Base-by-base conservation (phyloP, 2,113 vertebrate genomes). In the Lampris incognitus region DNA sequence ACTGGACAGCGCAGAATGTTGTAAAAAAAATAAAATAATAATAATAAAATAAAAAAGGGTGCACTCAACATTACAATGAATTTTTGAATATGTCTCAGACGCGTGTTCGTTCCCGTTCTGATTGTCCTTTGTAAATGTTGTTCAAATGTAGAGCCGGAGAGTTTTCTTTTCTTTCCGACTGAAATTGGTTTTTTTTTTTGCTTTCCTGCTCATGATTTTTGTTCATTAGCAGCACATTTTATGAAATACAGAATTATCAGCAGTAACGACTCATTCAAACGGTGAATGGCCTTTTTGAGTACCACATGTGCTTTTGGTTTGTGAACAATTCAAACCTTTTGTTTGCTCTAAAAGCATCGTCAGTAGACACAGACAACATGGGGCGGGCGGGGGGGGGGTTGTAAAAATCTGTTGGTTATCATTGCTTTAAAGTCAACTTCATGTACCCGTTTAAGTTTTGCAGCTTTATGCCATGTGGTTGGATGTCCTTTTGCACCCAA, bases 231-330 rank as follows among this genome's bases (percentile, higher is more conserved):
- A 78, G 72, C 66, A 70, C 36, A 59, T 71, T 59, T 58, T 74
- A 66, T 68, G 3, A 37, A 75, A 77, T 70, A 49, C 64, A 71
- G 50, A 63, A 55, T 46, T 50, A 63, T 46, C 62, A 41, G 51
- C 50, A 72, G 62, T 72, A 66, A 76, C 13, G 66, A 24, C 74
- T 83, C 71, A 59, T 84, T 69, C 41, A 63, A 51, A 75, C 76
- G 66, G 67, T 85, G 65, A 92, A 93, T 86, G 87, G 91, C 93
- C 91, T 93, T 94, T 87, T 84, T 83, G 55, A 87, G 77, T 89
- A 89, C 89, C 86, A 70, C 76, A 88, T 73, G 89, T 93, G 90
- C 88, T 92, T 92, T 93, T 55, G 78, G 70, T 86, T 87, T 86
- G 79, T 81, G 60, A 74, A 85, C 61, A 60, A 61, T 79, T 85